Evolutionary conservation across 2,113 vertebrate genomes (phyloP).

Genomic region (Sitta europaea): DNA sequence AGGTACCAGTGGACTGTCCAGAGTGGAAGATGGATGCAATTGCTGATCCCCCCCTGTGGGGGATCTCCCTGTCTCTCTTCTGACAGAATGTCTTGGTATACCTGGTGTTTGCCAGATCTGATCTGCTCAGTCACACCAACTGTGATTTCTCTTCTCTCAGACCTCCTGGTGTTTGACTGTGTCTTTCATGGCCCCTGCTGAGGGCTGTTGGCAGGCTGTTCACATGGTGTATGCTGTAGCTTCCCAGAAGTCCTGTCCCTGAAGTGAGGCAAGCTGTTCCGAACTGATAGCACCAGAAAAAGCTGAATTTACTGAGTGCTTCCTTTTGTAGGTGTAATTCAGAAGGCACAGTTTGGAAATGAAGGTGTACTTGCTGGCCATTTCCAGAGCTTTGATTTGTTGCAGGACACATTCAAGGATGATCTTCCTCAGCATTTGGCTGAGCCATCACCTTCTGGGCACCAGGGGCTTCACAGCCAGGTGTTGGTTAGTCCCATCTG

Average conservation of each 20-base stretch:
- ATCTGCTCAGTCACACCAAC: neutral
- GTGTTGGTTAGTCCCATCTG: neutral
- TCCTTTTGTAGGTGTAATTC: neutral
- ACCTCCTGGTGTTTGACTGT: neutral
- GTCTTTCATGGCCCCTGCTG: fast-evolving
- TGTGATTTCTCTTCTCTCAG: neutral
- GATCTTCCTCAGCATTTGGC: neutral
- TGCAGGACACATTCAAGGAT: neutral
- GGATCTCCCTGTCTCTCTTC: neutral
- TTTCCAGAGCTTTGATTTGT: neutral
- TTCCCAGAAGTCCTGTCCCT: neutral
- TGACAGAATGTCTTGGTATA: neutral
- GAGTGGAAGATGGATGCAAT: fast-evolving
- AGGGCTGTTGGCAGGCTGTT: neutral
- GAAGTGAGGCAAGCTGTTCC: neutral
- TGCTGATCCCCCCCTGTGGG: neutral
- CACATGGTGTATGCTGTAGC: neutral
- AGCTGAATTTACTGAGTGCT: neutral
- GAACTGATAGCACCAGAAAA: neutral
- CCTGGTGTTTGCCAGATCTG: neutral
- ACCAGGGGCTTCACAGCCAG: neutral
- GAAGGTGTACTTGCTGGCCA: neutral
- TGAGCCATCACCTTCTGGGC: neutral
- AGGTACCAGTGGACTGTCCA: neutral
- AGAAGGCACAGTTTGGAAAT: neutral